These are phyloP conservation scores for Pinctada fucata DNA, from an alignment of 2,888 invertebrate genomes.

Conservation along the genomic window DNA sequence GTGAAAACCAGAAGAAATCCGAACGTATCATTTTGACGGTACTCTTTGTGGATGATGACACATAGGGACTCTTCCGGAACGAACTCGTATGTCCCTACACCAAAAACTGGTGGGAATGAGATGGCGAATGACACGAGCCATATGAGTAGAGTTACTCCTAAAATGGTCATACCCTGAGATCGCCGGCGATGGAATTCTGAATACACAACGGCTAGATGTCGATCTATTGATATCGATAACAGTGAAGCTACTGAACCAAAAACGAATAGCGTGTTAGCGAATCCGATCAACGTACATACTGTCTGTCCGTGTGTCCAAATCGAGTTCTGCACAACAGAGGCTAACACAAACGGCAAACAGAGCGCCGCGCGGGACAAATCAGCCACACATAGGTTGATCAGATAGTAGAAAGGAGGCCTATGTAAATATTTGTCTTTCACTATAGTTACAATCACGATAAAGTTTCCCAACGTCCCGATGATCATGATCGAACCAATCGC, in stretches of 20 bases:
- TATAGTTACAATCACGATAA: slow-evolving; percentile 57
- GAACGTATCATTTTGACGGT: slow-evolving; percentile 70
- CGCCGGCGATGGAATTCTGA: slow-evolving; percentile 64
- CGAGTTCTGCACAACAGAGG: slow-evolving; percentile 65
- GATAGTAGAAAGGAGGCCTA: slow-evolving; percentile 71
- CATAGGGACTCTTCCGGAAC: slow-evolving; percentile 69
- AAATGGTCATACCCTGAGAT: slow-evolving; percentile 61
- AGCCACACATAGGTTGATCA: slow-evolving; percentile 67
- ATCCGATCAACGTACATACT: slow-evolving; percentile 69
- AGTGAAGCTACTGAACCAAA: slow-evolving; percentile 66
- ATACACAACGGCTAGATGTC: slow-evolving; percentile 65
- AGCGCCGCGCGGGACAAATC: slow-evolving; percentile 68
- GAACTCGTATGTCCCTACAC: slow-evolving; percentile 68
- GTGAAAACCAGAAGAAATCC: slow-evolving; percentile 69
- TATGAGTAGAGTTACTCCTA: slow-evolving; percentile 61
- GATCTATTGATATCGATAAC: slow-evolving; percentile 66
- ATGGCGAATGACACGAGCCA: slow-evolving; percentile 68
- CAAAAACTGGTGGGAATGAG: slow-evolving; percentile 72
- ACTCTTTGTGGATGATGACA: slow-evolving; percentile 66
- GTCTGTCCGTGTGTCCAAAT: slow-evolving; percentile 66
- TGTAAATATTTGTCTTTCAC: slow-evolving; percentile 62
- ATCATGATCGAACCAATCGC: slow-evolving; percentile 40
- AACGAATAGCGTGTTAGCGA: slow-evolving; percentile 70
- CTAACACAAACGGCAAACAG: slow-evolving; percentile 70
- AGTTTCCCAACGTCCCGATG: slow-evolving; percentile 58